Conservation (phyloP, 2,888 invertebrate species). For the Euzophera pinguis region DNA sequence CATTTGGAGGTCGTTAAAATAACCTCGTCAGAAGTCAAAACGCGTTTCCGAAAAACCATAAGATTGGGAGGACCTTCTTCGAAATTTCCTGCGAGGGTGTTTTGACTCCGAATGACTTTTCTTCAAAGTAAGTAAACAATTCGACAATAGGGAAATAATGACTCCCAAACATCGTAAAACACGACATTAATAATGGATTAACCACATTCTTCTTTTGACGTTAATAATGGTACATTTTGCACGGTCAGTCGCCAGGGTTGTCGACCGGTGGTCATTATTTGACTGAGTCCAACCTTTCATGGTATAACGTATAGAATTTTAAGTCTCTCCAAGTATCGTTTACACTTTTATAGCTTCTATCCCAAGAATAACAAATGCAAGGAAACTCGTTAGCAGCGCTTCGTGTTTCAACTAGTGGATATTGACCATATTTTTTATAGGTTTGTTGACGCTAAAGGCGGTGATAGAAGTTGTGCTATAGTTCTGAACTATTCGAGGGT, state of each 20-base stretch:
- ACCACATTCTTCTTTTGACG: conserved; percentile 9
- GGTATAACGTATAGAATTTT: conserved; percentile 7
- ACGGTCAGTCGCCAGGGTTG: conserved; percentile 11
- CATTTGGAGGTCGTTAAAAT: too few relatives aligned
- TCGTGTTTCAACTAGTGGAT: not conserved
- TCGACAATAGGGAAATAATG: not conserved
- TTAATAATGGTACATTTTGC: conserved; percentile 14
- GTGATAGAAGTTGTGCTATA: not conserved
- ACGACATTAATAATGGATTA: conserved; percentile 12
- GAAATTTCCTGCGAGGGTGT: too few relatives aligned
- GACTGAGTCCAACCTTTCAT: conserved; percentile 9
- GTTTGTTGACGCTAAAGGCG: conserved; percentile 6
- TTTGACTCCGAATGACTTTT: too few relatives aligned
- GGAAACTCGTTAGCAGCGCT: not conserved
- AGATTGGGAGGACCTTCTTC: too few relatives aligned
- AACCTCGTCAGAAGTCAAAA: too few relatives aligned
- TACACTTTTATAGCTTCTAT: conserved; percentile 6
- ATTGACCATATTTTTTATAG: conserved; percentile 7
- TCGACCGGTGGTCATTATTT: conserved; percentile 2
- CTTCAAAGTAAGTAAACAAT: not conserved
- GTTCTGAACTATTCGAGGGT: not conserved
- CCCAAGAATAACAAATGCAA: conserved; percentile 10
- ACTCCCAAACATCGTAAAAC: not conserved
- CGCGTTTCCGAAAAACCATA: too few relatives aligned
- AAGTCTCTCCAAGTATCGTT: conserved; percentile 3